Evolutionary conservation across 2,888 invertebrate species (phyloP), one percentile per base, ranked within the genome.

Genomic region (Plebejus melissa): DNA sequence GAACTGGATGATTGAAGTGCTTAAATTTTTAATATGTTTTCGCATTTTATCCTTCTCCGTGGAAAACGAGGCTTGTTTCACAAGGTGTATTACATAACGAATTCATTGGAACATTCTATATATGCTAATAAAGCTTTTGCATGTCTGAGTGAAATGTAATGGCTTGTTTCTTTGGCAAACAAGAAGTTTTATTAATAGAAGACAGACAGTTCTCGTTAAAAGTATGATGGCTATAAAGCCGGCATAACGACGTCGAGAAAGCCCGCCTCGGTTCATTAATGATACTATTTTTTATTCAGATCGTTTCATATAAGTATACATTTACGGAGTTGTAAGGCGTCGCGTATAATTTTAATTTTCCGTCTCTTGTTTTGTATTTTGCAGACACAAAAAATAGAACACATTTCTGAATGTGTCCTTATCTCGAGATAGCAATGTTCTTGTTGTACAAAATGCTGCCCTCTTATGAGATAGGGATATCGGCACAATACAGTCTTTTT

Each of bases 121-220:
- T 36, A 36, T 65, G 36, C 65, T 65, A 65, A 65, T 65, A 65
- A 16, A 36, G 32, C 65, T 65, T 36, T 65, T 65, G 65, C 32
- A 65, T 65, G 65, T 65, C 32, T 65, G 65, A 36, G 65, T 65
- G 65, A 65, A 60, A 65, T 65, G 65, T 65, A 65, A 65, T 65
- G 65, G 32, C 32, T 16, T 36, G 36, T 65, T 65, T 65, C 32
- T 65, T 65, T 65, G 65, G 65, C 65, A 65, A 65, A 65, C 65
- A 65, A 65, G 65, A 65, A 65, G 36, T 36, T 65, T 65, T 65
- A 65, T 65, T 65, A 65, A 65, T 65, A 65, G 65, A 65, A 65
- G 65, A 65, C 65, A 70, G 70, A 70, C 38, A 70, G 38, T 41
- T 70, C 71, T 71, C 71, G 71, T 41, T 70, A 71, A 71, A 71